Conservation (phyloP, 1,140 invertebrate species). For the Aporrectodea caliginosa region DNA sequence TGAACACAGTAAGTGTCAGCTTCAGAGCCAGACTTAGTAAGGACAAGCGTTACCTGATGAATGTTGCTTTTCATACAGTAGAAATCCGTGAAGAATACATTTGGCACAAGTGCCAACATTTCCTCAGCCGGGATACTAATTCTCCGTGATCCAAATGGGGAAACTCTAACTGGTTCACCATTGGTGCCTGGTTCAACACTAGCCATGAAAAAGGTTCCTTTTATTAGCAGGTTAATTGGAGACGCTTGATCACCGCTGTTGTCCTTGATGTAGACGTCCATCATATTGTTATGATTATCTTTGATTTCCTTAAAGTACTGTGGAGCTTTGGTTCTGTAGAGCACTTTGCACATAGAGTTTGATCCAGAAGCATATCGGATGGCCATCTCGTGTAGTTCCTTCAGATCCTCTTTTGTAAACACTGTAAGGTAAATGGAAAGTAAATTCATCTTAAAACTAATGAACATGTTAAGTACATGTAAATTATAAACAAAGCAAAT, state of each 20-base stretch:
- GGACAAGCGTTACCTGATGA: conserved; percentile 39
- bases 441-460: too few species aligned
- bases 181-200: neutral
- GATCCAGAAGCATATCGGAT: too few species aligned
- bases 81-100: conserved; percentile 43
- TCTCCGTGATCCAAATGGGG: conserved; percentile 1
- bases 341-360: too few species aligned
- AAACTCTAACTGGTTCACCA: neutral
- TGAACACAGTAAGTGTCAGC: conserved; percentile 42
- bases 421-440: too few species aligned
- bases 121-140: neutral
- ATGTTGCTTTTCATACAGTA: conserved; percentile 35
- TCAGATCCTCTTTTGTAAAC: too few species aligned
- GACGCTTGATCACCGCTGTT: conserved; percentile 14
- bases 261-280: conserved; percentile 19
- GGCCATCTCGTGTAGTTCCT: too few species aligned
- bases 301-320: conserved; percentile 9
- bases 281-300: neutral
- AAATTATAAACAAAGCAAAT: too few species aligned
- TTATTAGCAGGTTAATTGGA: conserved; percentile 15
- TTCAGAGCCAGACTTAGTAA: conserved; percentile 31
- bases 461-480: too few species aligned
- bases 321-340: conserved; percentile 19
- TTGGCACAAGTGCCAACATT: neutral
- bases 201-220: conserved; percentile 20